phyloP scores from a whole-genome alignment of 2,797 vertebrate species.

The Tachyglossus aculeatus region DNA sequence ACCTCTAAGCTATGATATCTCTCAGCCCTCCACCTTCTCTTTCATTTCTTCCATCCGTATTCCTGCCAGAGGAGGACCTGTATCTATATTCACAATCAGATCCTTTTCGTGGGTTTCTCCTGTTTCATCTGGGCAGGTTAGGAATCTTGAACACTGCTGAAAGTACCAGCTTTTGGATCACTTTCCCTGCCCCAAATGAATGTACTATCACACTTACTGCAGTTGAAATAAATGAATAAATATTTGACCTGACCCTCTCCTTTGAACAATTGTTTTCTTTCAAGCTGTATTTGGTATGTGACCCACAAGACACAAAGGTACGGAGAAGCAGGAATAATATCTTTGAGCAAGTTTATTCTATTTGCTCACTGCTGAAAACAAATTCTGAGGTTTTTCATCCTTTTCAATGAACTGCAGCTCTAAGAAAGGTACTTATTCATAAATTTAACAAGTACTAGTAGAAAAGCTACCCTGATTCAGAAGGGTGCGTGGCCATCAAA shows the following conservation, averaged over 20 bases:
- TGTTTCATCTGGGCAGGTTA: neutral
- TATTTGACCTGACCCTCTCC: neutral
- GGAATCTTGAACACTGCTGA: neutral
- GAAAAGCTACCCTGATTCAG: accelerated
- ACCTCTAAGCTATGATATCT: neutral
- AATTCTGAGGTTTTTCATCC: neutral
- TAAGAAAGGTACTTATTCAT: neutral
- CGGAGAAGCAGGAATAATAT: neutral
- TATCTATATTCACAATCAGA: neutral
- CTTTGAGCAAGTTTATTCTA: neutral
- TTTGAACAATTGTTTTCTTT: conserved; percentile 15
- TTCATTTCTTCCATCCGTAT: neutral
- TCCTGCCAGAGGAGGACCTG: neutral
- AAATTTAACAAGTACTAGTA: neutral
- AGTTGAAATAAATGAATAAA: neutral
- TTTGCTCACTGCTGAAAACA: neutral
- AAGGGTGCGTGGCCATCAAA: neutral
- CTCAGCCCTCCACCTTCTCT: neutral
- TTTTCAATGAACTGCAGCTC: neutral
- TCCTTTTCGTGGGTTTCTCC: neutral
- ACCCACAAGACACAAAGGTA: conserved; percentile 6
- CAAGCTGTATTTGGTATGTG: neutral
- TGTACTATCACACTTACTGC: neutral
- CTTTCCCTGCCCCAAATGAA: neutral
- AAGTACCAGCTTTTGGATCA: neutral